Evolutionary conservation across 2,888 invertebrate species (phyloP), one percentile per base, ranked within the genome.

Genomic region (Mactromeris polynyma): DNA sequence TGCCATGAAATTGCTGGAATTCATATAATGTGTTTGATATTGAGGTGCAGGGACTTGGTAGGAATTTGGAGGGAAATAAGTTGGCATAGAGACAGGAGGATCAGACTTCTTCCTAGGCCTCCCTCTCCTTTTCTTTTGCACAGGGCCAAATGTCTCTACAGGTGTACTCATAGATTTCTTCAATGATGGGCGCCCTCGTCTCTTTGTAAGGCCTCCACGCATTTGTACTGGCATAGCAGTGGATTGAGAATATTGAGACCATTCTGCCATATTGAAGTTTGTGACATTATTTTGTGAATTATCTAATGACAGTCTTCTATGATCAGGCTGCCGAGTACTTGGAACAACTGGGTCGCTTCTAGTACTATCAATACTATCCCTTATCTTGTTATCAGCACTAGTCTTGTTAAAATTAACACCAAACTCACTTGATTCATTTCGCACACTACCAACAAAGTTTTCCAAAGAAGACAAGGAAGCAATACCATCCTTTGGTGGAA

Each of bases 361-460:
- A 19, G 73, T 33, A 17, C 0, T 4, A 79, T 79, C 79, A 42
- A 26, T 26, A 26, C 7, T n/a, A 6, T 79, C 26, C 26, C 21
- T 51, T 26, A 26, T 42, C 46, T 38, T 77, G 31, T 33, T 54
- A n/a, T 21, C 36, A 31, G 58, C 36, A 38, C 51, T 54, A n/a
- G 86, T 81, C 79, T 91, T 91, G 36, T 84, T 46, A 40, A 91
- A 91, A 40, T 90, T 88, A 21, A 91, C 90, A 31, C 91, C 91
- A 90, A 88, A 91, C 38, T 82, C 87, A 64, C 87, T 83, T n/a
- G 87, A 64, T 54, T 87, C 91, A 86, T 89, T 89, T 38, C 85
- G 86, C 17, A 93, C 93, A 90, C 92, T 92, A 2, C 90, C 90
- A 19, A 93, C 93, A 87, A 93, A 90, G 58, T 77, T 88, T 69